Evolutionary conservation across 2,888 invertebrate genomes (phyloP).

Genomic region (Diplolepis rosae): DNA sequence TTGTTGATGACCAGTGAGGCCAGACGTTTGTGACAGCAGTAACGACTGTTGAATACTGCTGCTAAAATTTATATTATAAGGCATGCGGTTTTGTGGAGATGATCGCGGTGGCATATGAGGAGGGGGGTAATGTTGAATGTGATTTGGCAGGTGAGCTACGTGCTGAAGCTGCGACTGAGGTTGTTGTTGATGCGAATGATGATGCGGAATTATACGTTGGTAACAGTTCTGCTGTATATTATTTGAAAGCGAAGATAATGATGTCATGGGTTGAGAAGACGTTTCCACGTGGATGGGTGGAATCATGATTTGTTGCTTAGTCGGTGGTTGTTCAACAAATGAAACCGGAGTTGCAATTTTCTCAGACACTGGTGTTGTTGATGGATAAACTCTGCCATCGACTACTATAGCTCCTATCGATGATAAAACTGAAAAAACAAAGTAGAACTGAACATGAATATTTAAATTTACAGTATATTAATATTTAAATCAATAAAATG

Average conservation of each 20-base stretch:
- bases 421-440: conserved; percentile 78
- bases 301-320: conserved; percentile 62
- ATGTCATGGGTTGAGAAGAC: background rate
- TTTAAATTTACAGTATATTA: no score
- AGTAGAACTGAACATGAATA: no score
- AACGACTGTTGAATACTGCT: conserved; percentile 64
- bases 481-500: no score
- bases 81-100: conserved; percentile 64
- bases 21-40: conserved; percentile 66
- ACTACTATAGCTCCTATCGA: conserved; percentile 88
- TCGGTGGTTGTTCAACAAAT: conserved; percentile 57
- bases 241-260: conserved; percentile 29
- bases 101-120: conserved; percentile 67
- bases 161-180: conserved; percentile 69
- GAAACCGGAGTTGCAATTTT: conserved; percentile 58
- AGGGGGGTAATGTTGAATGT: conserved; percentile 71
- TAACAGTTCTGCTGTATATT: conserved; percentile 51
- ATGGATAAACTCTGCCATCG: conserved; percentile 86
- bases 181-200: conserved; percentile 67
- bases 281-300: conserved; percentile 41
- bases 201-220: conserved; percentile 69
- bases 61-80: conserved; percentile 66
- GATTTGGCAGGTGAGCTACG: conserved; percentile 63
- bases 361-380: conserved; percentile 64
- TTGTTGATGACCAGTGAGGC: conserved; percentile 65